A percentile compares a stretch with the other conserved stretches of the same genome.
These are phyloP conservation scores for Brachionus koreanus DNA, from an alignment of 1,140 invertebrate species.

Conservation along the genomic window DNA sequence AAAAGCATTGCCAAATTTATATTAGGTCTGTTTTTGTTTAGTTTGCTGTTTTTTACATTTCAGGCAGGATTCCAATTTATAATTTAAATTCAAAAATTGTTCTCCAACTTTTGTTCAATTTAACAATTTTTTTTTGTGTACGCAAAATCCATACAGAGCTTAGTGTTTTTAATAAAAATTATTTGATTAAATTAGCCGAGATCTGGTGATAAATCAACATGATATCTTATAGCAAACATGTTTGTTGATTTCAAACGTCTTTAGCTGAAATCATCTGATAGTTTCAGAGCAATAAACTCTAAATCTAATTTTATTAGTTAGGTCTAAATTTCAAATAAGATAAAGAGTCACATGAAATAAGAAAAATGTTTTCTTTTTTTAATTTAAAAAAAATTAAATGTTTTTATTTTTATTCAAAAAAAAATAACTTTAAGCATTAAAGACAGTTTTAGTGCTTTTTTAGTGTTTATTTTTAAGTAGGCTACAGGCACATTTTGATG, in stretches of 20 bases:
- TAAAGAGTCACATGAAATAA: neutral
- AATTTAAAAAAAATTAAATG: neutral
- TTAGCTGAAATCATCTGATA: neutral
- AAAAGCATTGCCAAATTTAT: constrained; percentile 9
- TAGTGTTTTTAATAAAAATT: neutral
- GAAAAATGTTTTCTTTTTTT: neutral
- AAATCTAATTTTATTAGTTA: neutral
- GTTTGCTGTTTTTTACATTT: neutral
- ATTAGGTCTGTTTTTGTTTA: neutral
- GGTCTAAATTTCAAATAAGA: neutral
- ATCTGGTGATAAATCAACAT: neutral
- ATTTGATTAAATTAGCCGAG: neutral
- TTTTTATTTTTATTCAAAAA: neutral
- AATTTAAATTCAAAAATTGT: neutral
- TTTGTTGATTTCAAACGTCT: neutral
- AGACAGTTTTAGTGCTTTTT: neutral
- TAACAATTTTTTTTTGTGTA: no score
- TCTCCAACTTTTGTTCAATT: neutral
- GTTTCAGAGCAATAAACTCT: neutral
- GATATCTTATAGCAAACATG: neutral
- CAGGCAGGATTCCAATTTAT: neutral
- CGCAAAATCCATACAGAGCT: neutral
- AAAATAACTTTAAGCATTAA: neutral
- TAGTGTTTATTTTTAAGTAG: neutral
- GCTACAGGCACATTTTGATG: neutral